Base-by-base conservation (phyloP, 2,113 vertebrate genomes). In the Gila orcuttii region DNA sequence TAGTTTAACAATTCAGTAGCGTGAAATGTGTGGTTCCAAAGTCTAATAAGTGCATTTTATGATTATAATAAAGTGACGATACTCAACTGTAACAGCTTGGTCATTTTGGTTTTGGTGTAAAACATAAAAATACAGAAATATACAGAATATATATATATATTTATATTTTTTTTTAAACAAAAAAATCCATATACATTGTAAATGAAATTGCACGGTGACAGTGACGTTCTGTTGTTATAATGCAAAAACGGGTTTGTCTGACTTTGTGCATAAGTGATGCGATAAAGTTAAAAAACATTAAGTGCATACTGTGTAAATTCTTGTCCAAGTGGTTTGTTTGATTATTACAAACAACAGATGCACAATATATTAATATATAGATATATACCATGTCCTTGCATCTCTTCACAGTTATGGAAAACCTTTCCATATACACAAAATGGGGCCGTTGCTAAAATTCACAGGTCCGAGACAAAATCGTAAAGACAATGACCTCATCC, bases 131-230 rank as follows among this genome's bases (percentile, higher is more conserved):
- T 52, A 85, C 82, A 81, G 10, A 79, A 80, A 79, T 82, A 77
- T 86, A 73, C 62, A 88, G 47, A 60, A 80, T 84, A 83, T 57
- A 84, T 62, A 83, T 57, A 80, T 47, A 47, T 25, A 59, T 59
- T 12, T 59, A 59, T 83, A 78, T 83, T 60, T 13, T 47, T 88
- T 81, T 39, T 31, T 21, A 77, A 77, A 21, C 8, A 50, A 25
- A 74, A n/a, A 81, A 60, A 64, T 17, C 59, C 84, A 85, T 90
- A 89, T 82, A 92, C 85, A 92, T 91, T 88, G 88, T 89, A 89
- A 69, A 89, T 62, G 81, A 90, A 92, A 94, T 94, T 94, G 94
- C 94, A 94, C 94, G 90, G 87, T 86, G 88, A 86, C 90, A 87
- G 86, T 83, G 87, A 62, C 62, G 74, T 85, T 86, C 86, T 86